These are phyloP conservation scores for Drosophila albomicans DNA, from an alignment of 1,140 invertebrate genomes.

Conservation along the genomic window DNA sequence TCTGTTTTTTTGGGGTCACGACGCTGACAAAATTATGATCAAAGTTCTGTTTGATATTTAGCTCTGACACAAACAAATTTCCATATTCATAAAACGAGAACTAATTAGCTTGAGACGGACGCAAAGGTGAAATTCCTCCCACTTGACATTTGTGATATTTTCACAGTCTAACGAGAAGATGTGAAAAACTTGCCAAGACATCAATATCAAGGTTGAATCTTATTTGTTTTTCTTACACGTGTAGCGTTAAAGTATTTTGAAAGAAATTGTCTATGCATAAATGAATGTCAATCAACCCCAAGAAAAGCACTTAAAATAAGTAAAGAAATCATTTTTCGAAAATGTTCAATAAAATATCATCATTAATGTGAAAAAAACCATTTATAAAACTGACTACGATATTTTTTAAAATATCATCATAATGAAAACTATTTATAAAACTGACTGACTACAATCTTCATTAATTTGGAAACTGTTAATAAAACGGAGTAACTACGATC, in stretches of 20 bases:
- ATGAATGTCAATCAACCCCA: background rate
- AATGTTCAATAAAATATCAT: no score
- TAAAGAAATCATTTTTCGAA: background rate
- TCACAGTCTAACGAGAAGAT: background rate
- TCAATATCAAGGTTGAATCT: slow-evolving; percentile 11
- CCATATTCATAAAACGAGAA: slow-evolving; percentile 11
- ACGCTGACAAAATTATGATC: background rate
- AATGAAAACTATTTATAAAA: no score
- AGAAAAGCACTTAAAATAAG: background rate
- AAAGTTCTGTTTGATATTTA: slow-evolving; percentile 9
- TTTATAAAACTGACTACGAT: no score
- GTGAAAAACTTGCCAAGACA: background rate
- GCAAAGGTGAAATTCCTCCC: slow-evolving; percentile 10
- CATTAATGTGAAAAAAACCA: no score
- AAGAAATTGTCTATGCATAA: background rate
- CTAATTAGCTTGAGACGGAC: slow-evolving; percentile 13
- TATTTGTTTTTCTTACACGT: background rate
- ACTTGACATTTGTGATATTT: background rate
- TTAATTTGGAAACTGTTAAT: no score
- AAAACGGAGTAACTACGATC: no score
- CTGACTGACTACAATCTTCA: no score
- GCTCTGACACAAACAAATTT: slow-evolving; percentile 1
- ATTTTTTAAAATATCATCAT: no score
- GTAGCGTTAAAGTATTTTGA: background rate
- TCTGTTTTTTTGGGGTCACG: background rate